Evolutionary conservation across 2,888 invertebrate genomes (phyloP).

Genomic region (Orthosia incerta): DNA sequence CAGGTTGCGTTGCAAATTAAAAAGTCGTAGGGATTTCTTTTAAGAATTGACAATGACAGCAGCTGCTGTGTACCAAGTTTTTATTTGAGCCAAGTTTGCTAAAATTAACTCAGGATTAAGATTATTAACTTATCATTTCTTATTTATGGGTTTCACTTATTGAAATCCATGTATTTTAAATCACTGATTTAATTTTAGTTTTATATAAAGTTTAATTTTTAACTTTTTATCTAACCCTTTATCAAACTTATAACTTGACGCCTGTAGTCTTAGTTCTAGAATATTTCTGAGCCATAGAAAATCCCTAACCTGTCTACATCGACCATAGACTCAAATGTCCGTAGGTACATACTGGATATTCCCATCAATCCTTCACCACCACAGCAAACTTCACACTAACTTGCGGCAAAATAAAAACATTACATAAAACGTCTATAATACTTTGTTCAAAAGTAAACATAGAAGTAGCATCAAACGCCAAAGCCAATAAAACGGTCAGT

Average conservation of each 20-base stretch:
- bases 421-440: constrained; percentile 59
- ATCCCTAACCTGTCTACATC: fast-evolving
- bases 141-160: not conserved
- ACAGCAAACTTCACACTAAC: constrained; percentile 57
- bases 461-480: constrained; percentile 74
- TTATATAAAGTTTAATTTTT: not conserved
- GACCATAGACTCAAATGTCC: not conserved
- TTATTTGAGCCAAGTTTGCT: not conserved
- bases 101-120: not conserved
- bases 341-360: not conserved
- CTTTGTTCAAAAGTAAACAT: constrained; percentile 75
- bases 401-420: constrained; percentile 61
- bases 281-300: not conserved
- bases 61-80: not conserved
- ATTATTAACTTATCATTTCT: not conserved
- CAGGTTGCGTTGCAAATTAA: constrained; percentile 20
- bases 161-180: not conserved
- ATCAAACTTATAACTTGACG: too few relatives aligned
- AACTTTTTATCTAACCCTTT: not conserved
- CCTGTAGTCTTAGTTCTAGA: not conserved
- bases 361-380: constrained; percentile 25
- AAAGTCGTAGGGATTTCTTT: constrained; percentile 11
- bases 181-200: not conserved
- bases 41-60: not conserved
- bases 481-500: constrained; percentile 84